Evolutionary conservation across 2,113 vertebrate species (phyloP), one percentile per base, ranked within the genome.

Genomic region (Nycticebus coucang): DNA sequence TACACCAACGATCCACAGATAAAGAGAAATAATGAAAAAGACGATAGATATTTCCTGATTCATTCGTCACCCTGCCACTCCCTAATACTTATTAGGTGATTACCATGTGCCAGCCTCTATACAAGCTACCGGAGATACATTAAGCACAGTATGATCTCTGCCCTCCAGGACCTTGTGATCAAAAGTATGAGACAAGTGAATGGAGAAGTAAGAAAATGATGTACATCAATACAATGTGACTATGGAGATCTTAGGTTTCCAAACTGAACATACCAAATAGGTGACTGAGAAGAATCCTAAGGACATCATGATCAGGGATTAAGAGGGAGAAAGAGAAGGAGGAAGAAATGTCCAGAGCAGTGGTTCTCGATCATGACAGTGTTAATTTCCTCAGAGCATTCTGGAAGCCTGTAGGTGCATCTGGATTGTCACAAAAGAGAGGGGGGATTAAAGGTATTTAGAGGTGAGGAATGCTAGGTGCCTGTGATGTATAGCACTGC

Each of bases 11-110:
- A 80, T 30, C 30, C 26, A 94, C 33, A 72, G n/a, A 94, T 33
- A 37, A 92, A 90, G 71, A 13, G 19, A 92, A 94, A 78, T n/a
- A 85, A 77, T n/a, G 26, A 95, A 45, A 84, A 84, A 15, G 57
- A 93, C 21, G 57, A 90, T 26, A 18, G n/a, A 41, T 14, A 21
- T 64, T 62, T 78, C 15, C 1, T 75, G 22, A 79, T 62, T 92
- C 57, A 50, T 6, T 87, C n/a, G 77, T 86, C 17, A 81, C 15
- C 57, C 22, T 66, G 45, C 80, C 37, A 77, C 62, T 94, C 30
- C 62, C 41, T 60, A 90, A n/a, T 15, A 78, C 28, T 90, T 62
- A 86, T 0, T 89, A 24, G 81, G n/a, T 82, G 28, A 53, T 4
- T 77, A 77, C 7, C 5, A 69, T 14, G 28, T 64, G 3, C 30